Evolutionary conservation across 2,888 invertebrate genomes (phyloP), one percentile per base, ranked within the genome.

Genomic region (Sarcophaga caerulescens): DNA sequence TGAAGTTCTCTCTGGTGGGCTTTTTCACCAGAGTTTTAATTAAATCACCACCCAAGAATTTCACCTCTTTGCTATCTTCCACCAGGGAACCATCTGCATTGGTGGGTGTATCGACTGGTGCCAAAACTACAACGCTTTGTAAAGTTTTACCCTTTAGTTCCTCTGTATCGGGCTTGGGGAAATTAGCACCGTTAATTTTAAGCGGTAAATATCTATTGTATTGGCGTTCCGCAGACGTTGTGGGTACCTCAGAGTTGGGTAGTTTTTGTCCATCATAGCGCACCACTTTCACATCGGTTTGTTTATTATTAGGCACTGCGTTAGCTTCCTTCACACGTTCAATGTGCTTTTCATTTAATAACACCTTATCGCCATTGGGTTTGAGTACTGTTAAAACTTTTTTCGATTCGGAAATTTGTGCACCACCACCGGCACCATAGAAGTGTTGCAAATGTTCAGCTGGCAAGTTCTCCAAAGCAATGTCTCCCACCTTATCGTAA

Each of bases 401-500:
- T 90, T 96, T 96, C 89, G 96, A 96, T 70, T 94, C 94, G 25
- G 96, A 94, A 82, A 96, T 94, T 91, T 96, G 96, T 87, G 96
- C 95, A 8, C 94, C 96, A 81, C 97, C 97, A 76, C 97, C 97
- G n/a, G 96, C 96, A 23, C 96, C 95, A 90, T 97, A 97, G 93
- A 97, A 97, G 92, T 97, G 97, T 59, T 97, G 97, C 82, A 97
- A 93, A 89, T 97, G 97, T 92, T 97, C 97, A 75, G 97, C 97
- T 3, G 97, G 97, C 73, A 97, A 93, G 87, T 96, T 96, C 87
- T 97, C 97, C 74, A 97, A 94, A 5, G 97, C 96, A 78, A 97
- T 97, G 87, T 97, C 97, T 47, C 97, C 97, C 62, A 97, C 96
- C 94, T 97, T 97, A 90, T 97, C 97, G 89, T 97, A 97, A 93